phyloP scores from a whole-genome alignment of 1,140 invertebrate species.

The Lucilia cuprina region DNA sequence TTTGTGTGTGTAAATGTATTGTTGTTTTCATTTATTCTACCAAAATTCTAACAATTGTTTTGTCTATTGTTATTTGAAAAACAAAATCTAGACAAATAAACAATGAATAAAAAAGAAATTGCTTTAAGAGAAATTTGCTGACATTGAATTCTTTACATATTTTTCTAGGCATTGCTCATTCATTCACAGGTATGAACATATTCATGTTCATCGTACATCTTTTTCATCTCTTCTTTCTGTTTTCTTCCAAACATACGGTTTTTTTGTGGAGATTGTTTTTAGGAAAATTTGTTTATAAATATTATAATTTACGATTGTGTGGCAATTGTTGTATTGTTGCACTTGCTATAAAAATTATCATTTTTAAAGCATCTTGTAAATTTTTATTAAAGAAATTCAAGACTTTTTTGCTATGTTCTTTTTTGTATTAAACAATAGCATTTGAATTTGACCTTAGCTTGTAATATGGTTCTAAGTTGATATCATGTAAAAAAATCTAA shows the following conservation, averaged over 20 bases:
- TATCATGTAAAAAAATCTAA: neutral
- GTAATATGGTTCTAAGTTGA: neutral
- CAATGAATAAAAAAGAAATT: neutral
- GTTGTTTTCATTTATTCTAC: neutral
- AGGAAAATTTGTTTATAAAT: constrained; percentile 5
- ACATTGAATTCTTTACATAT: constrained; percentile 26
- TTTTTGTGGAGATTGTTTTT: too few species aligned
- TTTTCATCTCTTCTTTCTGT: neutral
- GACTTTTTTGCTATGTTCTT: neutral
- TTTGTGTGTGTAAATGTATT: neutral
- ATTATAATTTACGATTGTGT: constrained; percentile 33
- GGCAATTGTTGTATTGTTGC: constrained; percentile 6
- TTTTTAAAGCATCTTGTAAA: constrained; percentile 28
- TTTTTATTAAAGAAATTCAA: neutral
- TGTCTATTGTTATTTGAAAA: constrained; percentile 22
- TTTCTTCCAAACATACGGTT: neutral
- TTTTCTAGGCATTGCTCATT: neutral
- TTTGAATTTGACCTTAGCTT: neutral
- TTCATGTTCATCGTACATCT: neutral
- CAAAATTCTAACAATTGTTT: constrained; percentile 15
- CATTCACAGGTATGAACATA: neutral
- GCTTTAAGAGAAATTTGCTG: constrained; percentile 22
- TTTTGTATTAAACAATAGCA: neutral
- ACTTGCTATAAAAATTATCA: constrained; percentile 23
- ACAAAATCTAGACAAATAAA: constrained; percentile 4